Evolutionary conservation across 2,113 vertebrate species (phyloP).

Genomic region (Cariama cristata): DNA sequence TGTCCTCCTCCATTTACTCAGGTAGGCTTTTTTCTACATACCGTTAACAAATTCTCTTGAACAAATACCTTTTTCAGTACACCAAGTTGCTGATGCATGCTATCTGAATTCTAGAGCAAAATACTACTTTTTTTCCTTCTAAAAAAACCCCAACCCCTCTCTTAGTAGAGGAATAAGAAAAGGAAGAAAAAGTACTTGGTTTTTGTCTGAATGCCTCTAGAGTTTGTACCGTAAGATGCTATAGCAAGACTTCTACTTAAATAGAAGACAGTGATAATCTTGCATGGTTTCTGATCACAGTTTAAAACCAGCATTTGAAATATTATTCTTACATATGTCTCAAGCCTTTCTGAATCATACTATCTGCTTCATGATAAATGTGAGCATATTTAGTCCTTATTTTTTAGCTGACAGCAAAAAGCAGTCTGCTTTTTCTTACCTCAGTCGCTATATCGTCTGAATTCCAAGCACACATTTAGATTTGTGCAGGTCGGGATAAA

Average conservation of each 20-base stretch:
- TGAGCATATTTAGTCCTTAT: neutral
- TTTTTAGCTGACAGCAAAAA: neutral
- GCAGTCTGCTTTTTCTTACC: neutral
- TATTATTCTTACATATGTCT: neutral
- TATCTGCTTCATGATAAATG: neutral
- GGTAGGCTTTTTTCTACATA: neutral
- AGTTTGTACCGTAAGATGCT: neutral
- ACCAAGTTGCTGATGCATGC: neutral
- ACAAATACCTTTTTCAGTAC: neutral
- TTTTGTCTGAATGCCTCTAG: neutral
- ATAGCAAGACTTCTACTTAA: neutral
- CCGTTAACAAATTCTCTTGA: neutral
- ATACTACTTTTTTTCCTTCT: neutral
- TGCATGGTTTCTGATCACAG: neutral
- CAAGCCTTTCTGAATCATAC: neutral
- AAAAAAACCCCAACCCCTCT: neutral
- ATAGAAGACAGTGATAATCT: neutral
- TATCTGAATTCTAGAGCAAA: neutral
- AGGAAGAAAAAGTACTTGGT: neutral
- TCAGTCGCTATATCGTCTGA: neutral
- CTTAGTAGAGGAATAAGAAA: neutral
- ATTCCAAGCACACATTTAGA: neutral
- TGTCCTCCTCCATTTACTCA: neutral
- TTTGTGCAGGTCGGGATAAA: neutral
- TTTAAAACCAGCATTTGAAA: constrained; percentile 1